Base-by-base conservation (phyloP, 2,113 vertebrate species). In the Leptodactylus fuscus region DNA sequence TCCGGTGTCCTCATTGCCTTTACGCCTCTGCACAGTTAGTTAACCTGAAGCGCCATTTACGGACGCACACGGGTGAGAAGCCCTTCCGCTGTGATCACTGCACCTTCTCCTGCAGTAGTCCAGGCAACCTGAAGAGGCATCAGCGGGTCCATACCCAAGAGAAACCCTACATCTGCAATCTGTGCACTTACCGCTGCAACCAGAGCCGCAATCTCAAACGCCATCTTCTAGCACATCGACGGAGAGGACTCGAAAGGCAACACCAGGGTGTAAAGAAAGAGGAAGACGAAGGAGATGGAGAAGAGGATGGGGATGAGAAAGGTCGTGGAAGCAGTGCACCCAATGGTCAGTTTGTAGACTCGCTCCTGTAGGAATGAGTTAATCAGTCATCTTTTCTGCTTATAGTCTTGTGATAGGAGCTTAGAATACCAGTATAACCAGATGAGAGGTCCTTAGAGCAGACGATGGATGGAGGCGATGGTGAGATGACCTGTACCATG, bases 11-110 rank as follows among this genome's bases (percentile, higher is more conserved):
- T 0, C 90, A 98, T 91, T 99, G 97, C 87, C 93, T 96, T 48
- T 99, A 99, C 3, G 97, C 98, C 85, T 99, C 97, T 0, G 96
- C 97, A 44, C 97, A 99, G 94, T 95, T 99, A 90, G 98, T 98
- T 80, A 99, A 99, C 95, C 94, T 99, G 92, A 98, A 97, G 41
- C 94, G 97, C 55, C 98, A 99, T 90, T 92, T 98, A 90, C 97
- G 97, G 89, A 98, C 97, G 5, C 98, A 99, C 93, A 99, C 97
- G 0, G 98, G 98, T 65, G 98, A 99, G 91, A 98, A 99, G 91
- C 98, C 98, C n/a, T 99, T 98, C 92, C 96, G 94, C 89, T 99
- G 98, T 87, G 92, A 95, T 0, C 90, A 93, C 92, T 99, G 98
- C 93, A 92, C 94, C 55, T 99, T 98, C 0, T 97, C 97, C 88